phyloP scores from a whole-genome alignment of 2,797 vertebrate genomes.

The Lutjanus argentimaculatus region DNA sequence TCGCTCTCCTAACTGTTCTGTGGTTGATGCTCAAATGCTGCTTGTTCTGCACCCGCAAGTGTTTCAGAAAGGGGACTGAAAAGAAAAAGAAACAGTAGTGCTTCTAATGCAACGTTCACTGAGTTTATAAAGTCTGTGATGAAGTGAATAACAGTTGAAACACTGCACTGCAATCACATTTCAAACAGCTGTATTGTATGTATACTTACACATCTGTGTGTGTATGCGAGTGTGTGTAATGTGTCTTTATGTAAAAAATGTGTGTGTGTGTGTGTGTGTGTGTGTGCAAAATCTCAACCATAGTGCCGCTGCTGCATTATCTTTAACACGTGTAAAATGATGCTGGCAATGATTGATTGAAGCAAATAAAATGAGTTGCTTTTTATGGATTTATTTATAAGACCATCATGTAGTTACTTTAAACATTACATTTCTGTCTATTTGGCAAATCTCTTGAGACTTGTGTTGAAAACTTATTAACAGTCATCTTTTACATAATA shows the following conservation, averaged over 20 bases:
- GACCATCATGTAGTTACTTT: too few species aligned
- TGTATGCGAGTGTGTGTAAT: too few species aligned
- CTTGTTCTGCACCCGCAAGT: slow-evolving; percentile 84
- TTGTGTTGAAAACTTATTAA: too few species aligned
- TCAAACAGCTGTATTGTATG: too few species aligned
- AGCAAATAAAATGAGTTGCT: too few species aligned
- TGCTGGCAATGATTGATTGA: too few species aligned
- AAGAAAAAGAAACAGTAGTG: slow-evolving; percentile 81
- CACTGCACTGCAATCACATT: too few species aligned
- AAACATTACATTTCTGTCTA: too few species aligned
- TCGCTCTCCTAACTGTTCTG: slow-evolving; percentile 70
- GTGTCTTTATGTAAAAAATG: neutral
- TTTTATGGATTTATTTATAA: too few species aligned
- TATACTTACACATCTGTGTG: too few species aligned
- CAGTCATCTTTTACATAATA: too few species aligned
- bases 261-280: neutral
- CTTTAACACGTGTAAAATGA: neutral
- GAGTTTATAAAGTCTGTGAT: neutral
- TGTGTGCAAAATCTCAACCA: neutral
- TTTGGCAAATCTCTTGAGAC: too few species aligned
- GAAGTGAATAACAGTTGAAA: slow-evolving; percentile 9
- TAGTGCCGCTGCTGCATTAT: neutral
- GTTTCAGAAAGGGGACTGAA: slow-evolving; percentile 68
- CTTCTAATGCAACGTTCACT: neutral
- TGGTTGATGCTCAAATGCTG: slow-evolving; percentile 87